Base-by-base conservation (phyloP, 2,113 vertebrate species). In the Seriola aureovittata region DNA sequence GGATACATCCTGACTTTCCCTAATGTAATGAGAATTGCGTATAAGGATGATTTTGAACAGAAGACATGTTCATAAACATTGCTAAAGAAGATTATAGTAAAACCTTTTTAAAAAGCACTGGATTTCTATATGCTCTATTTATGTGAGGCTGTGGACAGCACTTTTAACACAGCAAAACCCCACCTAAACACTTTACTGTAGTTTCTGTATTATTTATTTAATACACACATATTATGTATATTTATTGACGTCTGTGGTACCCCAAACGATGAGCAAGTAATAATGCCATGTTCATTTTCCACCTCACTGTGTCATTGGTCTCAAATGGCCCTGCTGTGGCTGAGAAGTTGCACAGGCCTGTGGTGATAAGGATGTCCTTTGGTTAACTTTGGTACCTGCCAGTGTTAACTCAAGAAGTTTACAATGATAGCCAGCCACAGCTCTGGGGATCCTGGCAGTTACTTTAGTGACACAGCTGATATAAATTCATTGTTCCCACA, bases 201-300 rank as follows among this genome's bases (percentile, higher is more conserved):
- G 29, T 29, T 29, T 48, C 46, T 4, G 46, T 48, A 50, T 50
- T 17, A 50, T 50, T 17, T 16, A 52, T 75, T 14, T 1, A 46
- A 17, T 36, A 23, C n/a, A n/a, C 7, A 40, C n/a, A 38, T 3
- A 42, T 38, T 25, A 36, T 36, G 29, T 29, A 29, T 29, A 29
- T 29, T 29, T 29, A 29, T 29, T 19, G 2, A 38, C 5, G 1
- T 44, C 23, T 69, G 29, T 38, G 8, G 12, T 2, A 42, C 2
- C 17, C 13, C 8, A 32, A 59, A 55, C 25, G 48, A 71, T 50
- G 58, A 57, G 63, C 69, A 81, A 77, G 78, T 64, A 23, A 54
- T 42, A 8, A 3, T 62, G 54, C 66, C 34, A 4, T 32, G 62
- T 84, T 88, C 55, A 48, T 76, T 64, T 74, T 73, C 44, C 25